These are phyloP conservation scores for Trachymyrmex cornetzi DNA, from an alignment of 1,140 invertebrate species.

Conservation along the genomic window DNA sequence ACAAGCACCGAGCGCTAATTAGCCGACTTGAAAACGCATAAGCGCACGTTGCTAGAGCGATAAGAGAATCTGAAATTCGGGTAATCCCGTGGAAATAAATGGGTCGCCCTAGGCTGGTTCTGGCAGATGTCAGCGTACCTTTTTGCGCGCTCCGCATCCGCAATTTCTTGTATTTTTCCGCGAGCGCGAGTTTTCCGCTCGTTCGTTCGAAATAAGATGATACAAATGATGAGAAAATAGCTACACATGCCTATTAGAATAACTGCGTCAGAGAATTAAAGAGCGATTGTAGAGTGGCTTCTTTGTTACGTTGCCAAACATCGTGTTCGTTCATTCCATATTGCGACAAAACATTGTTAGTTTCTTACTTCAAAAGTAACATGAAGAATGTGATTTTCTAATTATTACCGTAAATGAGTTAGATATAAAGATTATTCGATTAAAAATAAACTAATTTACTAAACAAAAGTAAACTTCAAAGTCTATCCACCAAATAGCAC, in stretches of 20 bases:
- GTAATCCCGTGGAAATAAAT: conserved; percentile 69
- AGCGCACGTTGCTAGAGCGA: conserved; percentile 63
- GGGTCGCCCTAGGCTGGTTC: conserved; percentile 59
- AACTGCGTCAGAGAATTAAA: not conserved
- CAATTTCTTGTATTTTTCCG: conserved; percentile 43
- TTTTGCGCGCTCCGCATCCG: conserved; percentile 37
- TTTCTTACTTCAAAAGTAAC: too few relatives aligned
- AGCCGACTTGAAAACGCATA: conserved; percentile 48
- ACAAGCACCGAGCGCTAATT: conserved; percentile 65
- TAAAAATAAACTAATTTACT: too few relatives aligned
- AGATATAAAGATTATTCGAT: too few relatives aligned
- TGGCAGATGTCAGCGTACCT: conserved; percentile 72
- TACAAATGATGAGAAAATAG: not conserved
- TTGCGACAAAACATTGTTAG: too few relatives aligned
- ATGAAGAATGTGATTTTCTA: too few relatives aligned
- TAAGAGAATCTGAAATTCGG: conserved; percentile 72
- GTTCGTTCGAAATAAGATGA: not conserved
- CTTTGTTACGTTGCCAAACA: not conserved
- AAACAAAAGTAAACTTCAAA: too few relatives aligned
- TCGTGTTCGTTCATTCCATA: not conserved
- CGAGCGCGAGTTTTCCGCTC: not conserved
- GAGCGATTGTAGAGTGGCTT: not conserved
- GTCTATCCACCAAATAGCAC: too few relatives aligned
- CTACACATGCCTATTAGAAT: conserved; percentile 20
- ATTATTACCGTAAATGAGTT: too few relatives aligned